Conservation (phyloP, 2,888 invertebrate species). For the Euplexia lucipara region DNA sequence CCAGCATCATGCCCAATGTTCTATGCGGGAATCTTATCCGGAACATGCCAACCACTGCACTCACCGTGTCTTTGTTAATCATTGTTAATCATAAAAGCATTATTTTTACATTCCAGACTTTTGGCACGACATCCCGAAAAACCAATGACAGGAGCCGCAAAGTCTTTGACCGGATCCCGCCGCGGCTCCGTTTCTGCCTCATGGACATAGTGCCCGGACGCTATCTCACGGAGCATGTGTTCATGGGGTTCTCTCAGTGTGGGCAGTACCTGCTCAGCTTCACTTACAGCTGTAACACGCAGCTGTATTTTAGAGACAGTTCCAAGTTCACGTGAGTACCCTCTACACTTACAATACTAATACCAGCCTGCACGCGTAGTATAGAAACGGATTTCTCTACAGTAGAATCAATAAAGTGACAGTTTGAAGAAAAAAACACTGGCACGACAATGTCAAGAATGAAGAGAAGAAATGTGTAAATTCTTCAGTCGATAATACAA, state of each 20-base stretch:
- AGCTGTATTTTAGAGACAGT: conserved; percentile 90
- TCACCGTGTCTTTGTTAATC: too few species aligned
- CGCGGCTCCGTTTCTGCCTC: conserved; percentile 91
- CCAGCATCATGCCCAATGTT: too few species aligned
- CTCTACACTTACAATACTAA: not conserved
- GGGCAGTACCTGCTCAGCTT: conserved; percentile 98
- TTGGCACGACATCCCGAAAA: conserved; percentile 88
- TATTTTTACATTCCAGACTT: conserved; percentile 82
- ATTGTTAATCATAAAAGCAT: not conserved
- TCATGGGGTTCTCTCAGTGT: conserved; percentile 98
- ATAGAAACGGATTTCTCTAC: too few species aligned
- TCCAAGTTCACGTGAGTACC: conserved; percentile 85
- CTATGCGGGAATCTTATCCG: too few species aligned
- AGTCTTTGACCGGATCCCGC: conserved; percentile 91
- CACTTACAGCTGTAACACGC: conserved; percentile 91
- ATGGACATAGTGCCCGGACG: conserved; percentile 92
- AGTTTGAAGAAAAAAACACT: too few species aligned
- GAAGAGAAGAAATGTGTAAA: too few species aligned
- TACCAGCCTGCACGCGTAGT: too few species aligned
- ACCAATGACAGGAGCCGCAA: conserved; percentile 84
- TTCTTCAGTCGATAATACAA: too few species aligned
- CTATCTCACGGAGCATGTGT: conserved; percentile 94
- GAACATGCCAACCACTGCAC: too few species aligned
- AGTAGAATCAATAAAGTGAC: too few species aligned
- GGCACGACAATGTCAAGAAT: too few species aligned